Base-by-base conservation (phyloP, 2,888 invertebrate species). In the Hymenopus coronatus region DNA sequence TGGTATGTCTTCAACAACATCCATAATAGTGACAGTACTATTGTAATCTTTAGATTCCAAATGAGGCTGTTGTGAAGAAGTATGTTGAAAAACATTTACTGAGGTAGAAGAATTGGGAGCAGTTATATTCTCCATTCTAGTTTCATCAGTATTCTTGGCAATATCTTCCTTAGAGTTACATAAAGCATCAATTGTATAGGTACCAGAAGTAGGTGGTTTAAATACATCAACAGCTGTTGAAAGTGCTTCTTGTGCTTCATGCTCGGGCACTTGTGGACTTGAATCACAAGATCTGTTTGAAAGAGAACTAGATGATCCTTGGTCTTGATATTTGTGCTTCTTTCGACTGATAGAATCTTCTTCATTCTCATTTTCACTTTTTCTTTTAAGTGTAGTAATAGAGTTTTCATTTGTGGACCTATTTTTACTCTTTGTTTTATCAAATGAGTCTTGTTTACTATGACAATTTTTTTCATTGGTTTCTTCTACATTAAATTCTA, bases 171-270 rank as follows among this genome's bases (percentile, higher is more conserved):
- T 84, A 84, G 30, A 25, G 28, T 84, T 89, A 83, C 88, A 89
- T 7, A 90, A 46, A 28, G 89, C 89, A 88, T 89, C 88, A 84
- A 90, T 89, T 28, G 90, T 88, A 70, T 89, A 89, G 27, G 81
- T 88, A 2, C 83, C 89, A 82, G 88, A 83, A 28, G 86, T 90
- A 46, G 46, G 82, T 33, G 86, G 82, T n/a, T 89, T 88, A 30
- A 82, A 70, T 15, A 27, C 20, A 1, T 20, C 27, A 15, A 87
- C 12, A 27, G 28, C 27, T n/a, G 28, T 1, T 88, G 28, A 28
- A n/a, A n/a, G 28, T n/a, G 84, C 54, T n/a, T 20, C 20, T 70
- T 70, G 54, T 25, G 15, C 20, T 54, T 70, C 54, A 70, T 70
- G 54, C 4, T 70, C 54, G 15, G 25, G 25, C 15, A 25, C 6